Evolutionary conservation across 2,113 vertebrate species (phyloP).

Genomic region (Poeciliopsis retropinna): DNA sequence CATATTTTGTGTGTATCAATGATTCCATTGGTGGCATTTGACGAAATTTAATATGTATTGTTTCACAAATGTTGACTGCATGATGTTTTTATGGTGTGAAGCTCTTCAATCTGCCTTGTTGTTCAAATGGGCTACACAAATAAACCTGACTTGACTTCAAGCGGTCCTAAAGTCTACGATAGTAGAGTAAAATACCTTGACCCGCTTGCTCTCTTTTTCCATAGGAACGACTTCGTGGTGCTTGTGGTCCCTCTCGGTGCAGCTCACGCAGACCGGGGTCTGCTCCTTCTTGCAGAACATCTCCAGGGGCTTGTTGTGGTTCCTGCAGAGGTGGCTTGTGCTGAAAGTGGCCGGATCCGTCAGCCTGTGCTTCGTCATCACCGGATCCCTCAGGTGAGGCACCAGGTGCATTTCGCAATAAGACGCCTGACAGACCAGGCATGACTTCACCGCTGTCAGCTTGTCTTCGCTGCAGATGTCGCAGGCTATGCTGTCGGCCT

Average conservation of each 20-base stretch:
- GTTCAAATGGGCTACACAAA: too few species aligned
- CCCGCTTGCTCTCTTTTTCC: conserved; percentile 82
- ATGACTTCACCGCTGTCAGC: conserved; percentile 44
- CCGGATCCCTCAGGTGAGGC: conserved; percentile 83
- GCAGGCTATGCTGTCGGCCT: conserved; percentile 79
- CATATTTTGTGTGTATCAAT: too few species aligned
- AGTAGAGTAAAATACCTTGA: conserved; percentile 77
- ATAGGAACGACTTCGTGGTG: conserved; percentile 83
- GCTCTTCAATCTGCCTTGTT: too few species aligned
- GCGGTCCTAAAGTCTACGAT: too few species aligned
- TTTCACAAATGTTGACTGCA: too few species aligned
- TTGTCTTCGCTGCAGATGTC: conserved; percentile 76
- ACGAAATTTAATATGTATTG: too few species aligned
- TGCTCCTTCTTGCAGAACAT: conserved; percentile 87
- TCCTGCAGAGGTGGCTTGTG: conserved; percentile 79
- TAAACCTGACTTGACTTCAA: too few species aligned
- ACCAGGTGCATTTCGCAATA: conserved; percentile 83
- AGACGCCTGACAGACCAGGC: conserved; percentile 59
- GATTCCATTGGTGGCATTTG: too few species aligned
- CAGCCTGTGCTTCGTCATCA: conserved; percentile 84
- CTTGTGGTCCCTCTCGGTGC: conserved; percentile 86
- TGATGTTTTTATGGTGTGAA: too few species aligned
- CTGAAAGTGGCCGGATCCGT: conserved; percentile 84
- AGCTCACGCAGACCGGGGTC: conserved; percentile 85
- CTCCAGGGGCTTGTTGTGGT: conserved; percentile 85